Evolutionary conservation across 1,140 invertebrate species (phyloP).

Genomic region (Adelges cooleyi): DNA sequence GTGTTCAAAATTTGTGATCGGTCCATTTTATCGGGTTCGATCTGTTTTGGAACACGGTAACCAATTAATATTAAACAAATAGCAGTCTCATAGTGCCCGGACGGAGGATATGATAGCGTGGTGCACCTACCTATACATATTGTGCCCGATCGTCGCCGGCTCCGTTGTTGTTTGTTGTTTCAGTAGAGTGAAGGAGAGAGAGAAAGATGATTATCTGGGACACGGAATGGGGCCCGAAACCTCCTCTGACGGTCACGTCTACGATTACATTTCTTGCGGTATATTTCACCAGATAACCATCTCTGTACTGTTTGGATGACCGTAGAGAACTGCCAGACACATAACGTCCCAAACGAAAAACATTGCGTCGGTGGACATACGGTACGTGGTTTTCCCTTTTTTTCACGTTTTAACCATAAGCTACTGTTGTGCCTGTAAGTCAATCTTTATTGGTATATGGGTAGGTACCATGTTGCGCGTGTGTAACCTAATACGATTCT

Average conservation of each 20-base stretch:
- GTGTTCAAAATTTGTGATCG: constrained; percentile 28
- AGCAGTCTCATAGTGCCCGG: background rate
- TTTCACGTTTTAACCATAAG: background rate
- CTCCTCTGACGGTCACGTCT: constrained; percentile 24
- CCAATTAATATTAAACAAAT: constrained; percentile 29
- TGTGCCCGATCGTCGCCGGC: background rate
- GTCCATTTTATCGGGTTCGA: constrained; percentile 27
- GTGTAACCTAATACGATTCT: no score
- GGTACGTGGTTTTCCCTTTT: background rate
- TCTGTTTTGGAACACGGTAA: constrained; percentile 21
- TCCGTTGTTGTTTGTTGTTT: background rate
- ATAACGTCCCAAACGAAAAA: background rate
- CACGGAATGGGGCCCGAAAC: constrained; percentile 21
- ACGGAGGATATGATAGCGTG: background rate
- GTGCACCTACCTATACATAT: background rate
- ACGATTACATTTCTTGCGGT: constrained; percentile 27
- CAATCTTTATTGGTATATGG: no score
- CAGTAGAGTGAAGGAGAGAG: background rate
- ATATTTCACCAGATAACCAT: constrained; percentile 28
- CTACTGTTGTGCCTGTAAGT: background rate
- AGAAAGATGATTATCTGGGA: constrained; percentile 25
- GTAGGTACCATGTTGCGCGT: background rate
- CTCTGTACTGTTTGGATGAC: background rate
- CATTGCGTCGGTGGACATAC: background rate
- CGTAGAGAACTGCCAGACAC: constrained; percentile 3